Evolutionary conservation across 2,888 invertebrate species (phyloP), one percentile per base, ranked within the genome.

Genomic region (Conops quadrifasciatus): DNA sequence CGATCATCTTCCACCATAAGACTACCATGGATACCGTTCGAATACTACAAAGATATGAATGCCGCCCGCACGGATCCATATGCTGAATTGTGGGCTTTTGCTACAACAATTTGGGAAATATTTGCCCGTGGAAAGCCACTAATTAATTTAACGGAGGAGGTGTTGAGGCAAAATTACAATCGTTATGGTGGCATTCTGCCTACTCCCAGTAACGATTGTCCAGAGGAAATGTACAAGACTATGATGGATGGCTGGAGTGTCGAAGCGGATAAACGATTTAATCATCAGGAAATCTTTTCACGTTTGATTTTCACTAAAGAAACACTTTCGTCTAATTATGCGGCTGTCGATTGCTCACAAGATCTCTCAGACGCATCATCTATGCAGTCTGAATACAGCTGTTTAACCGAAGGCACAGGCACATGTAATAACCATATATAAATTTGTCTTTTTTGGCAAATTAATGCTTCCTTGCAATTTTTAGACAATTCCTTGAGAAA

Each of bases 81-180:
- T 67, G 93, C 94, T 15, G 97, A 97, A 81, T 91, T 96, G 26
- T 97, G 95, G 94, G 95, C 97, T 5, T 92, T 94, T 81, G 95
- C 94, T 0, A 97, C 96, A 3, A 96, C 96, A 0, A 84, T 96
- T 21, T 97, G 96, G 94, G 94, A 97, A 85, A 93, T 97, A 77
- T 97, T 96, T 86, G 92, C 93, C 0, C 91, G 90, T 77, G 96
- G 96, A 1, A 88, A 87, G 24, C 87, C 88, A 0, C 81, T 87
- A 0, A 86, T 87, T 19, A 87, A 79, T 68, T 60, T 75, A 9
- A 73, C 75, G 21, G 67, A 71, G 0, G 81, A 82, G 45, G 72
- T 77, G 13, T 73, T 82, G 5, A 64, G 74, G 2, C 74, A 74
- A 64, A 80, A 80, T 74, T 79, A 78, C 58, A 79, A 81, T 73